Conservation (phyloP, 2,797 vertebrate genomes). For the Crotalus adamanteus region DNA sequence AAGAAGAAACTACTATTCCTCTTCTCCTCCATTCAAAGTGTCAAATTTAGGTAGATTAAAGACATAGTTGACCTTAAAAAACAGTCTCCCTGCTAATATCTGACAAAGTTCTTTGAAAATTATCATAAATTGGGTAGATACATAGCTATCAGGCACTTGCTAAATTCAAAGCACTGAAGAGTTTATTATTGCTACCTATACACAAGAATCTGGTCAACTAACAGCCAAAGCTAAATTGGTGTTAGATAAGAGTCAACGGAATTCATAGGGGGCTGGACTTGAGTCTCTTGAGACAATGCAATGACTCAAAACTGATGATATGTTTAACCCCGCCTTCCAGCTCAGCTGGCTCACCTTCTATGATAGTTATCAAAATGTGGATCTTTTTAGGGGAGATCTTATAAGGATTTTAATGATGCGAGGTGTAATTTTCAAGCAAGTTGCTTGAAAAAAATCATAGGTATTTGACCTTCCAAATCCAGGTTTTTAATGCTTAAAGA, state of each 20-base stretch:
- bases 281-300: background rate
- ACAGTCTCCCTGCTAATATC: background rate
- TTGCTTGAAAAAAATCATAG: background rate
- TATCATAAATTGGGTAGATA: background rate
- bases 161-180: background rate
- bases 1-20: background rate
- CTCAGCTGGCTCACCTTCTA: background rate
- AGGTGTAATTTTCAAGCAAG: background rate
- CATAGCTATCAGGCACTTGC: background rate
- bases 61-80: background rate
- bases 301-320: background rate
- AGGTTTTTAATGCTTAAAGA: background rate
- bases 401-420: background rate
- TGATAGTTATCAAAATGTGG: background rate
- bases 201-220: background rate
- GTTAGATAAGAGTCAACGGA: background rate
- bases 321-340: background rate
- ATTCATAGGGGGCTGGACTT: background rate
- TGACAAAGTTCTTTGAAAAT: background rate
- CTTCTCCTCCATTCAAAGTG: background rate
- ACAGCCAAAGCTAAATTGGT: too few relatives aligned
- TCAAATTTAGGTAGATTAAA: background rate
- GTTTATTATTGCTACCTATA: background rate
- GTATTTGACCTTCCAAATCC: background rate
- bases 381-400: background rate